Evolutionary conservation across 35 echinoderm and acorn worm genomes (phyloP), one percentile per base, ranked within the genome.

Genomic region (Apostichopus japonicus): DNA sequence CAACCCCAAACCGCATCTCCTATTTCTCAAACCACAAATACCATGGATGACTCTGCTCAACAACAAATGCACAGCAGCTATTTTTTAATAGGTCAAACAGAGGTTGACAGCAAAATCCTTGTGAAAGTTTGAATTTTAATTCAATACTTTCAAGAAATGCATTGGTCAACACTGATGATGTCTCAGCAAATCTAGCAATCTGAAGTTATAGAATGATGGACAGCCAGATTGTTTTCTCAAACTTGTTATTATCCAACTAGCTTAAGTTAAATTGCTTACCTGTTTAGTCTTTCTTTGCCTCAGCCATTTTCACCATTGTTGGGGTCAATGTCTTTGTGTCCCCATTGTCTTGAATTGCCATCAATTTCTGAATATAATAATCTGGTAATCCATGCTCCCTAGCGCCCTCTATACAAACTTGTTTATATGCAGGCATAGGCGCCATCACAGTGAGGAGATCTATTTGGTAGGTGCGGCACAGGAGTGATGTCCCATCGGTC

Each of bases 401-500:
- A 17, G 81, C 81, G 6, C 81, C 81, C 53, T 84, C 81, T 19
- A 84, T 22, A 21, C 81, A 84, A 23, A 84, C 81, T 23, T 21
- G 17, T 57, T 84, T 84, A 58, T 84, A 84, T 7, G 17, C 27
- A 22, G 81, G 81, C 21, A 17, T 84, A 9, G 81, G 81, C 21
- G 81, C 54, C 16, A 4, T 4, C 7, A 17, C 1, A 84, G 8
- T 84, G 5, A 8, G 10, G 23, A n/a, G 17, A 84, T 5, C 21
- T 21, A 84, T 19, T 51, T 84, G 81, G 17, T 84, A 84, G 6
- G 81, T 84, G 19, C 81, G 81, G 53, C 81, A 84, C 54, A 23
- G 54, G 22, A 84, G 53, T 21, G 54, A 57, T 19, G 53, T 59
- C 57, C 81, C 81, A 58, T 84, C 81, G 19, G 56, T 6, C 54